These are phyloP conservation scores for Ectropis crepuscularia DNA, from an alignment of 2,888 invertebrate species.

Conservation along the genomic window DNA sequence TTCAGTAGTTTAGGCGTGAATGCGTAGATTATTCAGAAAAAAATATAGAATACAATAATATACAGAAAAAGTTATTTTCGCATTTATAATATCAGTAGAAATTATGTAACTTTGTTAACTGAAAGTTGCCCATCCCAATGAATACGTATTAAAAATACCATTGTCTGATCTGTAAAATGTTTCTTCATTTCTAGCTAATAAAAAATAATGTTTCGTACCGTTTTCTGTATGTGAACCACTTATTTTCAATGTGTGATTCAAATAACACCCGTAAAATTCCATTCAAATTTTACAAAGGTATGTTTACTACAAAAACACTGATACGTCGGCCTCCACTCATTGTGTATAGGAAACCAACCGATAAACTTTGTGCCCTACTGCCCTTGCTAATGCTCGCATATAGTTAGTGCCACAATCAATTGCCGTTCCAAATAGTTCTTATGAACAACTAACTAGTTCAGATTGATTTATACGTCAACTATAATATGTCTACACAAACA, in stretches of 20 bases:
- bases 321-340: conserved; percentile 1
- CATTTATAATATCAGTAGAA: too few species aligned
- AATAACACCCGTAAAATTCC: conserved; percentile 5
- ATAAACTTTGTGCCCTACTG: conserved; percentile 29
- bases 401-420: background rate
- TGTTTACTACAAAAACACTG: conserved; percentile 17
- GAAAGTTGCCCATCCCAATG: too few species aligned
- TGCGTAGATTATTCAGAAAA: too few species aligned
- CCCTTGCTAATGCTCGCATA: conserved; percentile 12
- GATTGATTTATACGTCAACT: too few species aligned
- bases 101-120: too few species aligned
- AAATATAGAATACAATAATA: too few species aligned
- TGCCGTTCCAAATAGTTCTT: background rate
- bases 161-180: background rate
- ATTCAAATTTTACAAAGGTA: conserved; percentile 5
- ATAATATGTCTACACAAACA: too few species aligned
- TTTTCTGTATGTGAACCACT: background rate
- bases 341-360: conserved; percentile 21
- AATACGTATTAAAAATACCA: too few species aligned
- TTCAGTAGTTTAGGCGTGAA: too few species aligned
- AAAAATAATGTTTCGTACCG: background rate
- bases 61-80: too few species aligned
- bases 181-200: background rate
- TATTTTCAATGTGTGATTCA: background rate
- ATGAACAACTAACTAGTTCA: background rate